A percentile compares a stretch with the other conserved stretches of the same genome.
Evolutionary conservation across 2,888 invertebrate genomes (phyloP).

Genomic region (Luffia ferchaultella): DNA sequence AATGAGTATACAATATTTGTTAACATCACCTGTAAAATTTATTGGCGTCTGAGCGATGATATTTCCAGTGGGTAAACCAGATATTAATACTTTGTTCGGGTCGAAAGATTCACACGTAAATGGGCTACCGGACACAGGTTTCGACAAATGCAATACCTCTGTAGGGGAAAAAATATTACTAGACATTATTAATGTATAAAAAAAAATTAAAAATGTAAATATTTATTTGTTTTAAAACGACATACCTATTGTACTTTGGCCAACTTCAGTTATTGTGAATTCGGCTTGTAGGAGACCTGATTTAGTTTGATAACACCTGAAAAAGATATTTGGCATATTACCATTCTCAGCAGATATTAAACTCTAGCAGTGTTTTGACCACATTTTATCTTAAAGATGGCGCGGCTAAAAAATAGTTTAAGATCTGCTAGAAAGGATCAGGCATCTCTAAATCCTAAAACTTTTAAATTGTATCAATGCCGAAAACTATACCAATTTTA

Average conservation of each 20-base stretch:
- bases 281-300: slow-evolving; percentile 96
- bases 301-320: slow-evolving; percentile 92
- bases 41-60: slow-evolving; percentile 86
- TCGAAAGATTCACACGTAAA: slow-evolving; percentile 94
- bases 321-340: too few species aligned
- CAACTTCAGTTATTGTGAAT: slow-evolving; percentile 83
- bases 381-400: too few species aligned
- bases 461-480: too few species aligned
- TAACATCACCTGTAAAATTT: slow-evolving; percentile 73
- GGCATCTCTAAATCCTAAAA: too few species aligned
- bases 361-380: not conserved
- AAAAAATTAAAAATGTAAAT: not conserved
- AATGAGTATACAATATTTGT: too few species aligned
- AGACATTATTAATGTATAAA: not conserved
- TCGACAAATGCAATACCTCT: slow-evolving; percentile 90
- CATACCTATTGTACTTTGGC: slow-evolving; percentile 71
- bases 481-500: too few species aligned
- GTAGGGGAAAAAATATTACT: slow-evolving; percentile 30
- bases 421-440: too few species aligned
- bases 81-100: slow-evolving; percentile 80
- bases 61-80: slow-evolving; percentile 77
- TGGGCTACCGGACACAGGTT: slow-evolving; percentile 91
- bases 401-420: too few species aligned
- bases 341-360: too few species aligned
- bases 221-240: not conserved